These are phyloP conservation scores for Diarsia dahlii DNA, from an alignment of 2,888 invertebrate genomes.

Conservation along the genomic window DNA sequence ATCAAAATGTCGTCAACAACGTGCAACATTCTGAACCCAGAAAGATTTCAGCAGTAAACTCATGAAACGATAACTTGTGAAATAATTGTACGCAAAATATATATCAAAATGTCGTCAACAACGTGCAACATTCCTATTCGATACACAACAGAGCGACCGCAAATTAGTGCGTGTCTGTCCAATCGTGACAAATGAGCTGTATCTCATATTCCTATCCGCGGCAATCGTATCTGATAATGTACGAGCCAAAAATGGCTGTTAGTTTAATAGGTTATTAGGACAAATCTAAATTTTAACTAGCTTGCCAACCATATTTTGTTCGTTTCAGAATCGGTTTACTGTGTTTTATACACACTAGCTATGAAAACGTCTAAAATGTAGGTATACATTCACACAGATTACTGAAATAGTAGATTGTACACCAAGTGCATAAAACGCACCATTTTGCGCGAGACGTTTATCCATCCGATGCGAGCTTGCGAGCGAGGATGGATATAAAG, in stretches of 20 bases:
- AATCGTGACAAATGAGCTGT: conserved; percentile 39
- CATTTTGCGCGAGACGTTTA: too few species aligned
- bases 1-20: conserved; percentile 16
- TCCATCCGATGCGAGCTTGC: too few species aligned
- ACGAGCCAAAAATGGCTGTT: conserved; percentile 21
- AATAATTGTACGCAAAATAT: conserved; percentile 6
- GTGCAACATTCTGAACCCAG: conserved; percentile 26
- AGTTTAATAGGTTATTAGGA: neutral
- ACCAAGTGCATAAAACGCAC: too few species aligned
- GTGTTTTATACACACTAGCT: neutral
- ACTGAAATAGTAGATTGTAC: too few species aligned
- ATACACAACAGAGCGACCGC: conserved; percentile 41
- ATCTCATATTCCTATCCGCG: conserved; percentile 46
- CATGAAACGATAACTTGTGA: neutral
- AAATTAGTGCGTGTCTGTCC: conserved; percentile 48
- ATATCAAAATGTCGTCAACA: conserved; percentile 17
- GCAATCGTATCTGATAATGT: conserved; percentile 37
- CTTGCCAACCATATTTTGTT: neutral
- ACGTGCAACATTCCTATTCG: conserved; percentile 36
- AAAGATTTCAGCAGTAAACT: too few species aligned
- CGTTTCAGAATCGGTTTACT: neutral
- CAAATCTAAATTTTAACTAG: neutral
- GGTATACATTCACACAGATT: neutral
- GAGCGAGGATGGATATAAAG: too few species aligned
- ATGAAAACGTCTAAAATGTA: neutral